Base-by-base conservation (phyloP, 2,888 invertebrate species). In the Tridacna gigas region DNA sequence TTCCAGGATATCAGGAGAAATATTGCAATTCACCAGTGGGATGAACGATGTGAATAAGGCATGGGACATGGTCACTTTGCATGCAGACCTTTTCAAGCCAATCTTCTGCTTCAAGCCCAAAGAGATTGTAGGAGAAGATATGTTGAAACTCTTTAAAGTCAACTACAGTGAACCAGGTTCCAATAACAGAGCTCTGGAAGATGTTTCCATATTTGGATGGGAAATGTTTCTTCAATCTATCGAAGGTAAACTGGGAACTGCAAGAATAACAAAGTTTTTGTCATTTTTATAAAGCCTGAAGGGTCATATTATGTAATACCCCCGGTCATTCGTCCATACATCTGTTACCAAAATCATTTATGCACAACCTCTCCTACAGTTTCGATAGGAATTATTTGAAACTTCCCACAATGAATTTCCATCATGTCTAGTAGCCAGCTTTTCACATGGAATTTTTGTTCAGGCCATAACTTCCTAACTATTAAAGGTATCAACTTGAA, bases 191-290 rank as follows among this genome's bases (percentile, higher is more conserved):
- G 47, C 60, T 12, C 37, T 26, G 7, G 80, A 80, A 80, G 80
- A 80, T n/a, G 22, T 69, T 18, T 56, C 80, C 25, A 66, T 80
- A 5, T 80, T 71, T 80, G 76, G 80, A 7, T 80, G 56, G 67
- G 80, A 80, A 51, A 69, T 61, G 3, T 80, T 80, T 76, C 80
- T 80, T 20, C 80, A 80, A 69, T 75, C 80, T 12, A 76, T 80
- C 74, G 80, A 80, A 80, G 80, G 80, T 80, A 80, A 71, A 69
- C 3, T 80, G 13, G 71, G 71, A 47, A 18, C 26, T 28, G 69
- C 63, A 13, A 22, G 2, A 25, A 25, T 63, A 63, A 63, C n/a
- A n/a, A 22, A 25, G 63, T 22, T 25, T 25, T 12, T 63, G 63
- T 63, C 22, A 63, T 25, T 63, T 63, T 63, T n/a, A n/a, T 25